Conservation (phyloP, 1,140 invertebrate species). For the Pogonognathellus flavescens region DNA sequence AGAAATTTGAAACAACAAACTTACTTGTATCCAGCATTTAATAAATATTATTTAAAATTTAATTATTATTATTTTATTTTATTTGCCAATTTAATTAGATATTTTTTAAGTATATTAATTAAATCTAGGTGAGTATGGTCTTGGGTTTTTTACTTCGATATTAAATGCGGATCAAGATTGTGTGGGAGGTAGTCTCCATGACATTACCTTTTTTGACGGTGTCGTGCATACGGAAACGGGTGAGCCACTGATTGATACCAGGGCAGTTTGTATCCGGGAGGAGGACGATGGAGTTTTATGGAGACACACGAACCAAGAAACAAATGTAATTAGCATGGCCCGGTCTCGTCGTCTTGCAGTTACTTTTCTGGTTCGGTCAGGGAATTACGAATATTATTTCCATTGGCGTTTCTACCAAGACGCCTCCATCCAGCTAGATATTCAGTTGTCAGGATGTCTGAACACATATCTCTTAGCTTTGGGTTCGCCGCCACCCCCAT, state of each 20-base stretch:
- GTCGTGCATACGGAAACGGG: background rate
- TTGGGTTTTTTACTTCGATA: background rate
- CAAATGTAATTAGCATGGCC: background rate
- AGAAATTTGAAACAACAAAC: too few species aligned
- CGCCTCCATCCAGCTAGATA: slow-evolving; percentile 44
- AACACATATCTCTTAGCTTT: slow-evolving; percentile 29
- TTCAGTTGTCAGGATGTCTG: slow-evolving; percentile 11
- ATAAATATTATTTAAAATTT: too few species aligned
- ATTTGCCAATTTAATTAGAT: too few species aligned
- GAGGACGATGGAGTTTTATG: slow-evolving; percentile 48
- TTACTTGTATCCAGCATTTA: too few species aligned
- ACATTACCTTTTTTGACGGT: background rate
- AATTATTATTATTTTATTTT: too few species aligned
- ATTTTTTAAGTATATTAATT: too few species aligned
- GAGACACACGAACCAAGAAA: slow-evolving; percentile 33
- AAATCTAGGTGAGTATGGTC: background rate
- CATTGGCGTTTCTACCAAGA: slow-evolving; percentile 53
- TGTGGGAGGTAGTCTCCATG: background rate
- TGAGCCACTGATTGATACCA: too few species aligned
- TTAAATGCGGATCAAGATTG: background rate
- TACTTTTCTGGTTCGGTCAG: background rate
- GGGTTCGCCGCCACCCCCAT: background rate
- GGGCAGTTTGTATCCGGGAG: background rate
- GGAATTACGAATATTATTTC: slow-evolving; percentile 50
- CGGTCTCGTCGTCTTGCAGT: slow-evolving; percentile 41